Conservation (phyloP, 2,888 invertebrate genomes). For the Acronicta alni region DNA sequence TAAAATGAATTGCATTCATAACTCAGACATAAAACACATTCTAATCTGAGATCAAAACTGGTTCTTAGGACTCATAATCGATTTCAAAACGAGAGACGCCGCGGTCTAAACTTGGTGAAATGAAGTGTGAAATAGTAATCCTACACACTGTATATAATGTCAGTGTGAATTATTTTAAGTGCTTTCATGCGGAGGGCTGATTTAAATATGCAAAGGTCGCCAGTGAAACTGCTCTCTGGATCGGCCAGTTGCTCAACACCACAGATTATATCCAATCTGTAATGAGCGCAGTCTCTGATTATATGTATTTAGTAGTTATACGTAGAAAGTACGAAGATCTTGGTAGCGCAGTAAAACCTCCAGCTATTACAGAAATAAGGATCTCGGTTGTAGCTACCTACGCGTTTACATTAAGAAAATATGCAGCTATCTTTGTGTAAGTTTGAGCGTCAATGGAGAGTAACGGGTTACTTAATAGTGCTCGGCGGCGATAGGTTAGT, state of each 20-base stretch:
- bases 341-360: constrained; percentile 19
- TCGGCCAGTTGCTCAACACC: constrained; percentile 41
- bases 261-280: constrained; percentile 34
- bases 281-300: constrained; percentile 32
- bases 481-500: constrained; percentile 14
- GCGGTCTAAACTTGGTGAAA: constrained; percentile 13
- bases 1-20: constrained; percentile 46
- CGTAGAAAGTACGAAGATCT: constrained; percentile 20
- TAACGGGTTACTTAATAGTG: constrained; percentile 26
- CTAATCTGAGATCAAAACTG: constrained; percentile 44
- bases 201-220: constrained; percentile 47
- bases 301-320: constrained; percentile 26
- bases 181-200: constrained; percentile 11
- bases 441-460: constrained; percentile 21
- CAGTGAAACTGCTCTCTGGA: constrained; percentile 48
- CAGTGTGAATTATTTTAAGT: constrained; percentile 34
- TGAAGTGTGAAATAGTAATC: constrained; percentile 29
- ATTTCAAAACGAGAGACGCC: constrained; percentile 41
- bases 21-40: constrained; percentile 36
- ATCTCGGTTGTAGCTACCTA: constrained; percentile 23
- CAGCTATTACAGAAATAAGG: constrained; percentile 25
- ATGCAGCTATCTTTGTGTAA: constrained; percentile 15
- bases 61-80: constrained; percentile 40
- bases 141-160: constrained; percentile 23
- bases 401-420: constrained; percentile 25